Conservation (phyloP, 2,888 invertebrate genomes). For the Amphipoea oculea region DNA sequence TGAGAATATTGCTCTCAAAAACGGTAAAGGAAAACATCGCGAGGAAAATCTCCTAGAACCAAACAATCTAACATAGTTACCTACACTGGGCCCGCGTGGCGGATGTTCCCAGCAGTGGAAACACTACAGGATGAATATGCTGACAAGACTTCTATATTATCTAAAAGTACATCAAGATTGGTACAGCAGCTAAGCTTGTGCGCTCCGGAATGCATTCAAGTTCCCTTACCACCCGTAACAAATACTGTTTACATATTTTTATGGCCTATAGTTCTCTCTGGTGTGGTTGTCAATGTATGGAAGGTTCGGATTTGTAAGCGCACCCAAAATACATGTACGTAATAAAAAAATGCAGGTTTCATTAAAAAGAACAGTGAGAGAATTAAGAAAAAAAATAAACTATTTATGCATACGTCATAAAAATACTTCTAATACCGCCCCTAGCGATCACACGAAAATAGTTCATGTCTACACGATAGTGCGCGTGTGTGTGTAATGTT, state of each 20-base stretch:
- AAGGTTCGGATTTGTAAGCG: neutral
- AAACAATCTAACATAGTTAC: neutral
- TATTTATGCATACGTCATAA: neutral
- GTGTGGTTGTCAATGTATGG: neutral
- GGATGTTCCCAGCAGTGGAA: neutral
- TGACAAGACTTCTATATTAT: neutral
- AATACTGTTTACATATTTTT: neutral
- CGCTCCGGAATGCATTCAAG: too few relatives aligned
- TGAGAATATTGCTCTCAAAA: slow-evolving; percentile 3
- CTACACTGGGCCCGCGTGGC: neutral
- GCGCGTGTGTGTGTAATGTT: neutral
- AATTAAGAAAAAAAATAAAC: neutral
- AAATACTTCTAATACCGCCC: neutral
- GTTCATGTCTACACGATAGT: neutral
- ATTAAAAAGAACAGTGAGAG: neutral
- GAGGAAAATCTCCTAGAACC: neutral
- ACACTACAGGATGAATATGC: neutral
- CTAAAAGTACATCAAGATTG: slow-evolving; percentile 4
- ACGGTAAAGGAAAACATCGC: neutral
- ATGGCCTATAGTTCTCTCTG: neutral
- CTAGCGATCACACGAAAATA: slow-evolving; percentile 1
- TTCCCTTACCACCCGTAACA: neutral
- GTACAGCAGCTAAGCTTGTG: too few relatives aligned
- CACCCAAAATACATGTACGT: neutral
- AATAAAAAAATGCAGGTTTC: neutral